Evolutionary conservation across 1,140 invertebrate species (phyloP).

Genomic region (Bathynomus jamesi): DNA sequence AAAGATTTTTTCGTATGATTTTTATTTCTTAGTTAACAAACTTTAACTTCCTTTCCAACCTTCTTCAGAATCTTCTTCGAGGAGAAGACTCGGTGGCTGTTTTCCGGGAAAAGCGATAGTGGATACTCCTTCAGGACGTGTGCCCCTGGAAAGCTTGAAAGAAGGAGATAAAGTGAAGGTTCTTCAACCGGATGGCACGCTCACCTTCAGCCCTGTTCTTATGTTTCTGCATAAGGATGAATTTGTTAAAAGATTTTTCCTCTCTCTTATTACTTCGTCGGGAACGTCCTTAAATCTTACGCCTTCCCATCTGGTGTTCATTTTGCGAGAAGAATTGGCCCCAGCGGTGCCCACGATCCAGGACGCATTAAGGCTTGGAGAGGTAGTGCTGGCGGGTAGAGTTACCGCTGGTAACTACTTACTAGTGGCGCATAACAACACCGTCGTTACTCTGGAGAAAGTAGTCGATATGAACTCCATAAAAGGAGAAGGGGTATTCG

Average conservation of each 20-base stretch:
- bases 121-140: slow-evolving; percentile 48
- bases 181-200: slow-evolving; percentile 54
- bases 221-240: slow-evolving; percentile 77
- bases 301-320: slow-evolving; percentile 66
- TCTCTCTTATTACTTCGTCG: slow-evolving; percentile 60
- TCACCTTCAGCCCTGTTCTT: slow-evolving; percentile 75
- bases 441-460: slow-evolving; percentile 49
- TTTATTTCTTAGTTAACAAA: too few relatives aligned
- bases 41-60: too few relatives aligned
- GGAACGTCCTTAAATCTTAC: slow-evolving; percentile 68
- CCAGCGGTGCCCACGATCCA: slow-evolving; percentile 4
- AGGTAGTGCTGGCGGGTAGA: slow-evolving; percentile 42
- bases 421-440: slow-evolving; percentile 38
- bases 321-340: slow-evolving; percentile 1
- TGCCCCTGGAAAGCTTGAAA: slow-evolving; percentile 53
- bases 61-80: slow-evolving; percentile 81
- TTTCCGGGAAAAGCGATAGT: slow-evolving; percentile 61
- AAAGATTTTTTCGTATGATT: too few relatives aligned
- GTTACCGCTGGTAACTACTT: slow-evolving; percentile 43
- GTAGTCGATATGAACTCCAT: slow-evolving; percentile 55
- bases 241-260: slow-evolving; percentile 57
- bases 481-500: slow-evolving; percentile 65
- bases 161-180: slow-evolving; percentile 75
- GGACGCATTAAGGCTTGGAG: slow-evolving; percentile 12
- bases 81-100: slow-evolving; percentile 68